phyloP scores from a whole-genome alignment of 2,797 vertebrate genomes.

The Geotrypetes seraphini region DNA sequence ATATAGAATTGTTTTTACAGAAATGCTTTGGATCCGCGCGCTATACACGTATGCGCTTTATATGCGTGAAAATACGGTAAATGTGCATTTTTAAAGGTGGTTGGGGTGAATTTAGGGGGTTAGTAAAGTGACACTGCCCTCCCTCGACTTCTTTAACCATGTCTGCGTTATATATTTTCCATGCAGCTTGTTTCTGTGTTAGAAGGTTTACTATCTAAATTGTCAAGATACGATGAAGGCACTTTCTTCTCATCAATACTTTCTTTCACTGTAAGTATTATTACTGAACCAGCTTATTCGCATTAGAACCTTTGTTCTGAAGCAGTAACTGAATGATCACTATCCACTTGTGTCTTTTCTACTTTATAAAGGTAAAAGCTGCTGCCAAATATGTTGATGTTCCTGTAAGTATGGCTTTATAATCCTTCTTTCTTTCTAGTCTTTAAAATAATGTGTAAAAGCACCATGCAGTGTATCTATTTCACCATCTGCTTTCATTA shows the following conservation, averaged over 20 bases:
- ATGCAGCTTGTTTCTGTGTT: conserved; percentile 82
- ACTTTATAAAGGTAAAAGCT: conserved; percentile 84
- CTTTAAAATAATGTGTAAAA: background rate
- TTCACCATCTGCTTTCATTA: background rate
- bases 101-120: no score
- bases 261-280: conserved; percentile 90
- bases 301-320: background rate
- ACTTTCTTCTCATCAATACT: conserved; percentile 94
- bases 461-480: background rate
- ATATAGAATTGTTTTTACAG: no score
- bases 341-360: conserved; percentile 32
- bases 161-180: no score
- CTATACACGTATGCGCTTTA: no score
- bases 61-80: no score
- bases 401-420: conserved; percentile 70
- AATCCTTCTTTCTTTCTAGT: conserved; percentile 3
- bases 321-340: conserved; percentile 21
- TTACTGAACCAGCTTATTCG: background rate
- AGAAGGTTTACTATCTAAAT: conserved; percentile 81
- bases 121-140: no score
- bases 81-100: no score
- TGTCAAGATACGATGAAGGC: conserved; percentile 92
- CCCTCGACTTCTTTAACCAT: no score
- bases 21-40: no score
- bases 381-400: conserved; percentile 95